Evolutionary conservation across 2,113 vertebrate genomes (phyloP).

Genomic region (Canis aureus): DNA sequence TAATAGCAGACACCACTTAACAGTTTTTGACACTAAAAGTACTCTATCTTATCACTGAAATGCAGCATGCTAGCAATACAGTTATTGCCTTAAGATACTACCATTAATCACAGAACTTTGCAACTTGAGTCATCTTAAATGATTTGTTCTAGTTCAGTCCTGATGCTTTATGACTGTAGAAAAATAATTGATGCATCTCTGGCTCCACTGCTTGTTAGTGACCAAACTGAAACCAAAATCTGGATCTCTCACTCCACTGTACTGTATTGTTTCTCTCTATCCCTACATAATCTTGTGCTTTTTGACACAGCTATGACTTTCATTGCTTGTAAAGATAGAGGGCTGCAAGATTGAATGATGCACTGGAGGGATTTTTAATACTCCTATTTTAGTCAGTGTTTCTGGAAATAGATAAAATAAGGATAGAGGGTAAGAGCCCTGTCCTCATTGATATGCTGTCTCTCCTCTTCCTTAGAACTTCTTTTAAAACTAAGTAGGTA

Average conservation of each 20-base stretch:
- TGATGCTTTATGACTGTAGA: background rate
- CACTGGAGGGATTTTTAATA: background rate
- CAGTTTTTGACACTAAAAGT: background rate
- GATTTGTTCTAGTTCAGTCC: background rate
- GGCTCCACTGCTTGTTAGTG: background rate
- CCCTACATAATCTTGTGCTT: background rate
- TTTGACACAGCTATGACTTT: background rate
- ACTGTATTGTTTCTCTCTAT: background rate
- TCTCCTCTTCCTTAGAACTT: conserved; percentile 20
- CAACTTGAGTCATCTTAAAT: background rate
- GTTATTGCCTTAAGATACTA: conserved; percentile 30
- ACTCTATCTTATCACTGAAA: conserved; percentile 41
- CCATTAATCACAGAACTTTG: conserved; percentile 4
- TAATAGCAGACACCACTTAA: conserved; percentile 11
- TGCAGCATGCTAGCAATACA: conserved; percentile 28
- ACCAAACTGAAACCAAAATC: background rate
- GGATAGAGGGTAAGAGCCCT: background rate
- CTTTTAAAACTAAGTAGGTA: conserved; percentile 14
- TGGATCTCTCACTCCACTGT: background rate
- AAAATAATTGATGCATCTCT: conserved; percentile 8
- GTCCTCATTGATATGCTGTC: background rate
- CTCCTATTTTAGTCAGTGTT: background rate
- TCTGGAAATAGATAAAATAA: conserved; percentile 49
- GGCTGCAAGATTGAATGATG: background rate
- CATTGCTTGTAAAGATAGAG: background rate